phyloP scores from a whole-genome alignment of 2,888 invertebrate species.

The Augochlorella aurata region DNA sequence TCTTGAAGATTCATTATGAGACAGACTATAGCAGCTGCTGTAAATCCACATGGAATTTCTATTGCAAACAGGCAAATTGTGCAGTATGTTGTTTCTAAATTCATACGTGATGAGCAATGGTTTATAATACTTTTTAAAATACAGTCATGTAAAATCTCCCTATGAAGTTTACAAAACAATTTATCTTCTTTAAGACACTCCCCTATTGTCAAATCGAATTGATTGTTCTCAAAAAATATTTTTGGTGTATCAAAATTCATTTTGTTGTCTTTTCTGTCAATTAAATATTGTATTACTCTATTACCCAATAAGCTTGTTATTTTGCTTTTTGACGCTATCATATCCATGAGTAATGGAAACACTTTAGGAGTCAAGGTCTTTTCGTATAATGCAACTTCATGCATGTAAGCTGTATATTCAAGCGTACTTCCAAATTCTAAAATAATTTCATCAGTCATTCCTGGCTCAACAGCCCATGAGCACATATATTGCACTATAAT shows the following conservation, averaged over 20 bases:
- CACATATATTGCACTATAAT: constrained; percentile 83
- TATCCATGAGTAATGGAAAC: constrained; percentile 82
- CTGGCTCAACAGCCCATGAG: constrained; percentile 82
- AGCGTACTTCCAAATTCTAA: constrained; percentile 84
- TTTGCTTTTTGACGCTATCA: constrained; percentile 83
- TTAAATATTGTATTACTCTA: constrained; percentile 83
- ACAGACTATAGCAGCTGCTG: constrained; percentile 84
- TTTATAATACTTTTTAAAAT: constrained; percentile 81
- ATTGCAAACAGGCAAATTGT: constrained; percentile 84
- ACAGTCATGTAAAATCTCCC: constrained; percentile 83
- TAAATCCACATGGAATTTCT: constrained; percentile 86
- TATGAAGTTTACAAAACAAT: constrained; percentile 82
- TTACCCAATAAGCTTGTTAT: constrained; percentile 84
- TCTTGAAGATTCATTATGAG: constrained; percentile 86
- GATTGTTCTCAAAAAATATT: constrained; percentile 82
- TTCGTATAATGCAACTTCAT: constrained; percentile 80
- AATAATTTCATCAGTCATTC: constrained; percentile 81
- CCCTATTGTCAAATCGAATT: constrained; percentile 82
- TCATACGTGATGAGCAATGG: constrained; percentile 82
- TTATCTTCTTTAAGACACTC: constrained; percentile 82
- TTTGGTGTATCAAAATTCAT: constrained; percentile 83
- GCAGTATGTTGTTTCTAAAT: constrained; percentile 84
- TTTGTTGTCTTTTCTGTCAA: constrained; percentile 84
- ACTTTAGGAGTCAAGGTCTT: constrained; percentile 83
- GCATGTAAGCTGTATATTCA: constrained; percentile 83